Conservation (phyloP, 2,797 vertebrate species). For the Lagothrix lagotricha region DNA sequence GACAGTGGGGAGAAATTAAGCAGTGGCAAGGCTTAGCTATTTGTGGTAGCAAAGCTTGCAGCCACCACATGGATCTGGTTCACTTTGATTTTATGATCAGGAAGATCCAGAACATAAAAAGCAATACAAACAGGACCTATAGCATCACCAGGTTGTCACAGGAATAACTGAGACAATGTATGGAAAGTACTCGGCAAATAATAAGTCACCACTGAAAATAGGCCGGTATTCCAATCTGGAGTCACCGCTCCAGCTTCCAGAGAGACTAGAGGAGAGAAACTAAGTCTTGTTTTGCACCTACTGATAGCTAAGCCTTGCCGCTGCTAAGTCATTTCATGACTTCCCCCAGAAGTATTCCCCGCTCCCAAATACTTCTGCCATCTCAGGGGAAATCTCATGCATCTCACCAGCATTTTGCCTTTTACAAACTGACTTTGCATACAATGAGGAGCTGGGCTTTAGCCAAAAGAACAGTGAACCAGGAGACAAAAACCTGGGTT, state of each 20-base stretch:
- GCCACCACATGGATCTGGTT: too few species aligned
- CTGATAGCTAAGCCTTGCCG: too few species aligned
- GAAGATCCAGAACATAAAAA: not conserved
- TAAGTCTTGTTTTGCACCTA: not conserved
- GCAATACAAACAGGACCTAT: not conserved
- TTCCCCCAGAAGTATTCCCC: not conserved
- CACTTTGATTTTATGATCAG: not conserved
- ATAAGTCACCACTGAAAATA: not conserved
- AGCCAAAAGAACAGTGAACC: not conserved
- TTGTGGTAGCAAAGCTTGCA: not conserved
- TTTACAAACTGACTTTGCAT: not conserved
- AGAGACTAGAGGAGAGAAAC: not conserved
- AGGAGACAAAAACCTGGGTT: not conserved
- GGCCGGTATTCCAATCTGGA: not conserved
- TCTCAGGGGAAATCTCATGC: not conserved
- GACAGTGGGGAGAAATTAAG: not conserved
- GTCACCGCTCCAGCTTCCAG: not conserved
- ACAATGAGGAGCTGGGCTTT: not conserved
- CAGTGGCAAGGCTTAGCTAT: accelerated
- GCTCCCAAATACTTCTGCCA: not conserved
- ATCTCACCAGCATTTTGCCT: not conserved
- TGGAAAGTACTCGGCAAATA: accelerated
- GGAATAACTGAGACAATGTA: not conserved
- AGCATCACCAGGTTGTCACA: not conserved
- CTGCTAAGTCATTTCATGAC: too few species aligned